Conservation (phyloP, 2,888 invertebrate genomes). For the Plagodis dolabraria region DNA sequence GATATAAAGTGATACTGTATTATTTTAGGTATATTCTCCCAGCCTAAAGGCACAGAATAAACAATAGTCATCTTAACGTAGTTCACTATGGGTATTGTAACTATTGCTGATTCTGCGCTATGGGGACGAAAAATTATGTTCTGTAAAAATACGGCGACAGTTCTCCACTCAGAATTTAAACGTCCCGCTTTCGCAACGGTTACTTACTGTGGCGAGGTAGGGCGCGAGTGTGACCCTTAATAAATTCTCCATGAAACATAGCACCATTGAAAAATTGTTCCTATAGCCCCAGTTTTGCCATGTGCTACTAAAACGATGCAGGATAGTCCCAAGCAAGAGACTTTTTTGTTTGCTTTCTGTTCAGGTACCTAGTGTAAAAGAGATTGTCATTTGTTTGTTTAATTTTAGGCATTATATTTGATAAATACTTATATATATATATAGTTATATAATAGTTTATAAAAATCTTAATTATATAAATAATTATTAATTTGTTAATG, state of each 20-base stretch:
- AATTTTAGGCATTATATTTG: too few relatives aligned
- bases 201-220: conserved; percentile 68
- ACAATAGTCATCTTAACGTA: neutral
- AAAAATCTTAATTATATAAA: too few relatives aligned
- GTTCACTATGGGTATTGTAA: neutral
- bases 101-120: neutral
- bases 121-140: conserved; percentile 75
- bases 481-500: too few relatives aligned
- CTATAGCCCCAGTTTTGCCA: conserved; percentile 35
- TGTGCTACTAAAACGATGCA: conserved; percentile 54
- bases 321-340: neutral
- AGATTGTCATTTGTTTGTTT: too few relatives aligned
- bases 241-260: conserved; percentile 75
- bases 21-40: neutral
- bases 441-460: too few relatives aligned
- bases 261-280: conserved; percentile 67
- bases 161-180: conserved; percentile 77
- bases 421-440: too few relatives aligned
- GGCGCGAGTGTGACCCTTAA: conserved; percentile 74
- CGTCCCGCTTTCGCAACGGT: conserved; percentile 73
- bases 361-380: too few relatives aligned
- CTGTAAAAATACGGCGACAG: conserved; percentile 76
- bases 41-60: neutral
- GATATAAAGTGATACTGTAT: too few relatives aligned
- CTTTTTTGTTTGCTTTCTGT: too few relatives aligned